Conservation (phyloP, 2,113 vertebrate species). For the Pseudorhombus dupliciocellatus region DNA sequence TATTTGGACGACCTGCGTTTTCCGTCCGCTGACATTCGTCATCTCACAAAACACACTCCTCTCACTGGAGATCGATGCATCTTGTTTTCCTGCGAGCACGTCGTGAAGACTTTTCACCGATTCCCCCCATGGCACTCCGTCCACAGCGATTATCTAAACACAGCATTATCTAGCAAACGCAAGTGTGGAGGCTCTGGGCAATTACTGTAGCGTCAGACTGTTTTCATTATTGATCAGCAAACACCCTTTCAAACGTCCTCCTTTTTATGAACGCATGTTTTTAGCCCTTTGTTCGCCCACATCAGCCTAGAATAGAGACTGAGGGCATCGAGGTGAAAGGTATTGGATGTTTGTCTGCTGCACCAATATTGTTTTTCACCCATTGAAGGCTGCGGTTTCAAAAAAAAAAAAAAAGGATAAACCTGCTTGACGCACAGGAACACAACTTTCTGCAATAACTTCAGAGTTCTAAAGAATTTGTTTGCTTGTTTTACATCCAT, state of each 20-base stretch:
- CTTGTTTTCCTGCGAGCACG: conserved; percentile 4
- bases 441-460: too few species aligned
- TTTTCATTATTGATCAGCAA: conserved; percentile 64
- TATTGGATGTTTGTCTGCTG: conserved; percentile 48
- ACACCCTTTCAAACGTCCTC: conserved; percentile 52
- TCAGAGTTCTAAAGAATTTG: too few species aligned
- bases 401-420: conserved; percentile 34
- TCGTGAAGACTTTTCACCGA: conserved; percentile 28
- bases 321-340: conserved; percentile 53
- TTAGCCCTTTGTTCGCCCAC: conserved; percentile 62
- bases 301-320: conserved; percentile 54
- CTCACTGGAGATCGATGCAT: conserved; percentile 24
- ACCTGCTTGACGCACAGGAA: background rate
- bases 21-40: background rate
- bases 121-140: conserved; percentile 33
- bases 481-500: too few species aligned
- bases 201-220: conserved; percentile 54
- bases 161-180: conserved; percentile 58
- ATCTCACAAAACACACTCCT: conserved; percentile 20
- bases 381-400: conserved; percentile 38
- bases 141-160: conserved; percentile 43
- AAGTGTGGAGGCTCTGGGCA: conserved; percentile 36
- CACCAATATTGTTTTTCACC: conserved; percentile 39
- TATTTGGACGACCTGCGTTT: background rate
- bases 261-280: conserved; percentile 67